A percentile compares a stretch with the other conserved stretches of the same genome.
Evolutionary conservation across 1,140 invertebrate genomes (phyloP).

Genomic region (Caenorhabditis tropicalis): DNA sequence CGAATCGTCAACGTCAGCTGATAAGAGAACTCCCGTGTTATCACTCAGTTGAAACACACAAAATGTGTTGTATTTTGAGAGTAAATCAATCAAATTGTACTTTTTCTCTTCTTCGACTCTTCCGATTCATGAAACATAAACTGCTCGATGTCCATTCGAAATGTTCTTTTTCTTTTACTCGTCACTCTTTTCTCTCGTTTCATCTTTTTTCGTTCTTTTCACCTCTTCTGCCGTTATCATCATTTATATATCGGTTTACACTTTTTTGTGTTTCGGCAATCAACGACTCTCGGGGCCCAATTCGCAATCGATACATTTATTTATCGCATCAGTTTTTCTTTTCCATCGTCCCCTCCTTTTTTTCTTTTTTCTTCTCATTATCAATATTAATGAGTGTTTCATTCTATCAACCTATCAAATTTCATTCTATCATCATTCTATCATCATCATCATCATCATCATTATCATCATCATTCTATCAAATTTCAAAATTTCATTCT

Average conservation of each 20-base stretch:
- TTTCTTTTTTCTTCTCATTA: conserved; percentile 11
- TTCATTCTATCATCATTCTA: neutral
- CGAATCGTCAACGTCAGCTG: conserved; percentile 21
- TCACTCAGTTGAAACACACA: neutral
- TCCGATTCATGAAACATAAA: neutral
- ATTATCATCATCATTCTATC: no score
- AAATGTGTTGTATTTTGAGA: neutral
- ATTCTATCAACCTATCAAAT: neutral
- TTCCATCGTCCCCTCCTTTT: neutral
- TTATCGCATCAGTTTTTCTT: conserved; percentile 36
- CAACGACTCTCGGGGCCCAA: conserved; percentile 32
- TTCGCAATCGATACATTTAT: conserved; percentile 42
- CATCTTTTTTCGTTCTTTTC: neutral
- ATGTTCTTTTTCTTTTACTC: neutral
- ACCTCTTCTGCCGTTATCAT: conserved; percentile 37
- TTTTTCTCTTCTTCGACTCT: neutral
- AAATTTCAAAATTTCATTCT: no score
- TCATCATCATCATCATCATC: no score
- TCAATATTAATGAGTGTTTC: neutral
- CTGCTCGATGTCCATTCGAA: neutral
- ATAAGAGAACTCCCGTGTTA: conserved; percentile 1
- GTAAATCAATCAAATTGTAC: neutral
- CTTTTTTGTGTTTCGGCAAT: conserved; percentile 38
- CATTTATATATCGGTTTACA: conserved; percentile 44
- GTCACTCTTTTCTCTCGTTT: neutral